Evolutionary conservation across 2,888 invertebrate species (phyloP).

Genomic region (Temnothorax ravouxi): DNA sequence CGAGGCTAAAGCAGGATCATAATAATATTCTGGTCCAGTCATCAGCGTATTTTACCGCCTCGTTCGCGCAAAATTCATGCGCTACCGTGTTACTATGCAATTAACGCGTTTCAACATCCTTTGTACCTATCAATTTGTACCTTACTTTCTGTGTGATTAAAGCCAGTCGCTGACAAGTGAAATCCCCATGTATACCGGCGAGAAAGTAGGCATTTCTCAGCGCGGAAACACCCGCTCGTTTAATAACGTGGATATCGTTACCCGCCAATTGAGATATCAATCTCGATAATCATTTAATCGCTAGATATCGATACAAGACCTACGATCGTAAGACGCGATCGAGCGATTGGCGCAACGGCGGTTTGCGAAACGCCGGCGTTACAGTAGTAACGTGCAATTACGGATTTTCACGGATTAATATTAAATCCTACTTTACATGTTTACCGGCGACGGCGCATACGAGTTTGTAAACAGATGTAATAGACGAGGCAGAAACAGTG

Average conservation of each 20-base stretch:
- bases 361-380: constrained; percentile 65
- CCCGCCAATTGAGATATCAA: constrained; percentile 76
- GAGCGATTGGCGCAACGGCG: constrained; percentile 45
- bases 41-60: constrained; percentile 26
- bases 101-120: constrained; percentile 57
- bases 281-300: constrained; percentile 76
- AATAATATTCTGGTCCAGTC: constrained; percentile 37
- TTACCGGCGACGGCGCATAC: constrained; percentile 14
- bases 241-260: constrained; percentile 69
- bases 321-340: constrained; percentile 61
- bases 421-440: constrained; percentile 60
- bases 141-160: constrained; percentile 39
- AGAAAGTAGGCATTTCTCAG: constrained; percentile 55
- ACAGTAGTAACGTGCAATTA: constrained; percentile 71
- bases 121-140: constrained; percentile 55
- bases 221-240: constrained; percentile 65
- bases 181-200: constrained; percentile 56
- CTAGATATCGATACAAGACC: constrained; percentile 69
- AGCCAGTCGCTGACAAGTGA: constrained; percentile 69
- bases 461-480: constrained; percentile 51
- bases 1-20: constrained; percentile 5
- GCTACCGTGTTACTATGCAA: constrained; percentile 53
- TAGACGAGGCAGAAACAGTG: constrained; percentile 38
- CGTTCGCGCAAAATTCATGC: constrained; percentile 32
- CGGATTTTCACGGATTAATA: constrained; percentile 75